A percentile compares a stretch with the other conserved stretches of the same genome.
phyloP scores from a whole-genome alignment of 2,113 vertebrate genomes.

The Varanus komodoensis region DNA sequence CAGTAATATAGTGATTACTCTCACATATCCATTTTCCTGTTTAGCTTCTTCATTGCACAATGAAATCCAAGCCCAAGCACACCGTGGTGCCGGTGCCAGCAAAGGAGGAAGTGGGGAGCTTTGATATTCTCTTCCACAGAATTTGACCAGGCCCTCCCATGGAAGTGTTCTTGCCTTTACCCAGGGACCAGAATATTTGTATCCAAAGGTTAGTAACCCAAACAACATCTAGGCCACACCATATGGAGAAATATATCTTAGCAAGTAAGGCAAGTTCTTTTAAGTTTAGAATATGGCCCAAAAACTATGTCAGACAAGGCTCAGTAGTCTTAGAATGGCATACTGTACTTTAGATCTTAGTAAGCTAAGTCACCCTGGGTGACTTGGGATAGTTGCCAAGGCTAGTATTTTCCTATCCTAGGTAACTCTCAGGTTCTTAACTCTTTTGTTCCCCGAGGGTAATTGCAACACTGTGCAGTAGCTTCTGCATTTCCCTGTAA shows the following conservation, averaged over 20 bases:
- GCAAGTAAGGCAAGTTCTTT: not conserved
- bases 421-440: not conserved
- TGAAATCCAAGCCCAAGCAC: not conserved
- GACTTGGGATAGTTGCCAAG: not conserved
- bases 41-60: not conserved
- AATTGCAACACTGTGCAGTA: not conserved
- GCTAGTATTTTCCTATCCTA: not conserved
- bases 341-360: not conserved
- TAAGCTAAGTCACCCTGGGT: not conserved
- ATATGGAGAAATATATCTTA: not conserved
- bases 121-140: not conserved
- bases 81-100: not conserved
- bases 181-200: not conserved
- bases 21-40: not conserved
- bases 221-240: not conserved
- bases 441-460: not conserved
- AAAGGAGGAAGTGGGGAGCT: not conserved
- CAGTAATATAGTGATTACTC: too few species aligned
- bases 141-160: not conserved
- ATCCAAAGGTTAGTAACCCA: not conserved
- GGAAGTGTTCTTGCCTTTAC: not conserved
- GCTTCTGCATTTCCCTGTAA: not conserved
- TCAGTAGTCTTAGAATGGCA: not conserved
- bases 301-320: not conserved
- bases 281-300: constrained; percentile 20